phyloP scores from a whole-genome alignment of 1,140 invertebrate genomes.

The silkworm (Bombyx mori) region ASM3026992v2 NC_085121.1:5517501-5518000 shows the following conservation, averaged over 20 bases:
- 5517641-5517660: conserved; percentile 99
- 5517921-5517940: conserved; percentile 92
- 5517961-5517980: conserved; percentile 94
- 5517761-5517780: too few relatives aligned
- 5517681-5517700: conserved; percentile 92
- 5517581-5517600: neutral
- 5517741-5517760: neutral
- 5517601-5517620: conserved; percentile 1
- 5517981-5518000: conserved; percentile 99
- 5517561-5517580: too few relatives aligned
- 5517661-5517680: conserved; percentile 97
- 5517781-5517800: conserved; percentile 49
- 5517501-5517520: too few relatives aligned
- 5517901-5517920: conserved; percentile 91
- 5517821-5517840: conserved; percentile 78
- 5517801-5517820: conserved; percentile 78
- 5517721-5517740: conserved; percentile 75
- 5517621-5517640: conserved; percentile 83
- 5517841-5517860: conserved; percentile 82
- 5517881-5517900: conserved; percentile 82
- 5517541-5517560: too few relatives aligned
- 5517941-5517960: conserved; percentile 89
- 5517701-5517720: conserved; percentile 92
- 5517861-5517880: conserved; percentile 83
- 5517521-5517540: too few relatives aligned